Evolutionary conservation across 2,888 invertebrate species (phyloP), one percentile per base, ranked within the genome.

Genomic region (Lissonota sp.): DNA sequence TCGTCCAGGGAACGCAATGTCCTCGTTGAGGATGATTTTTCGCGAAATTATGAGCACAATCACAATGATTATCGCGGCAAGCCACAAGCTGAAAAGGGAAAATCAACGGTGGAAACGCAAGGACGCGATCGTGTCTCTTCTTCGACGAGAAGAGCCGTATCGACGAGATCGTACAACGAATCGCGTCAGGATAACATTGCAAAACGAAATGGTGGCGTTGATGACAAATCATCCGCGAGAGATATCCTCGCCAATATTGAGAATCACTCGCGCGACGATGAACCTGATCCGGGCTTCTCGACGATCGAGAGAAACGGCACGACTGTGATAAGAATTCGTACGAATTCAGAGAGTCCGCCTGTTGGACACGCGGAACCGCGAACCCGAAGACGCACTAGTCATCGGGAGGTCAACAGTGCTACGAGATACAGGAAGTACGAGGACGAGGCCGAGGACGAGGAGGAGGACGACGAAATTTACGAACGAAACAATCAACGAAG

Each of bases 301-400:
- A 85, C 87, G 4, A 84, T 78, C 62, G 90, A 89, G 55, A 83
- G 87, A 10, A 90, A 90, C 72, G 90, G 90, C 7, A 84, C 87
- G n/a, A 90, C 89, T 49, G 87, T 89, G 14, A 88, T 90, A 71
- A 86, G 87, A 78, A 90, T 91, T 73, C 83, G 88, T 6, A 84
- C 85, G 3, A 85, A 84, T 62, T 84, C 86, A 4, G 85, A 86
- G 55, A 84, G 82, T 66, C 80, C 26, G 26, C 26, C 86, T 5
- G 76, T 80, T 0, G 79, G 62, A 39, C 78, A 72, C 4, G 46
- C 37, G 10, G 87, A 88, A 49, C 75, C 83, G 1, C 83, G 87
- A 40, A 57, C 88, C 0, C 80, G 88, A 6, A 84, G 88, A 63
- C 88, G 88, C 44, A 58, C 82, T 16, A 58, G 51, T 63, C 73